Conservation (phyloP, 2,888 invertebrate genomes). For the Orchesella flavescens region DNA sequence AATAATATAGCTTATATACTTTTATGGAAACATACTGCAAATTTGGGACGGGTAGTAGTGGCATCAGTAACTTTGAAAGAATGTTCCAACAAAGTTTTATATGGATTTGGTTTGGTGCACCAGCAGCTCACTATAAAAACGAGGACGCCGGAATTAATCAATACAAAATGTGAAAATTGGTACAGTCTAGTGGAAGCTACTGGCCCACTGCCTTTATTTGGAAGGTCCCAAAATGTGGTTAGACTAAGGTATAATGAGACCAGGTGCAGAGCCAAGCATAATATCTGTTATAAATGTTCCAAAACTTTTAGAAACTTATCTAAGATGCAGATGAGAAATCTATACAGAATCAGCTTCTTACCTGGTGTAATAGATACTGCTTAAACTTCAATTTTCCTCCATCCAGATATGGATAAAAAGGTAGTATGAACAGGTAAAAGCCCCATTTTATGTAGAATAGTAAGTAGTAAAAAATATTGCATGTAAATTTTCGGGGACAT, state of each 20-base stretch:
- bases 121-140: neutral
- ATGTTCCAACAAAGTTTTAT: neutral
- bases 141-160: neutral
- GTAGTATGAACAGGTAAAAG: constrained; percentile 20
- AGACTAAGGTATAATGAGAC: neutral
- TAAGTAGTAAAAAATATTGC: constrained; percentile 31
- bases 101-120: neutral
- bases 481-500: constrained; percentile 1
- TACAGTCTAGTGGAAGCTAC: no score
- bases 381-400: constrained; percentile 15
- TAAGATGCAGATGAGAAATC: neutral
- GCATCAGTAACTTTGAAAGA: neutral
- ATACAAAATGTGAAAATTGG: no score
- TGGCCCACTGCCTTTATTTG: no score
- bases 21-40: no score
- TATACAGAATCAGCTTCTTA: no score
- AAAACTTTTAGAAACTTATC: neutral
- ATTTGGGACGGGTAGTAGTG: neutral
- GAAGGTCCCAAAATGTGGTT: no score
- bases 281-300: neutral
- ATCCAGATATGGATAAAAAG: constrained; percentile 6
- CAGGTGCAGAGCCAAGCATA: neutral
- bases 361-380: constrained; percentile 24
- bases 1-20: no score
- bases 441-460: constrained; percentile 18